These are phyloP conservation scores for Tapirus terrestris DNA, from an alignment of 2,113 vertebrate genomes.

Conservation along the genomic window DNA sequence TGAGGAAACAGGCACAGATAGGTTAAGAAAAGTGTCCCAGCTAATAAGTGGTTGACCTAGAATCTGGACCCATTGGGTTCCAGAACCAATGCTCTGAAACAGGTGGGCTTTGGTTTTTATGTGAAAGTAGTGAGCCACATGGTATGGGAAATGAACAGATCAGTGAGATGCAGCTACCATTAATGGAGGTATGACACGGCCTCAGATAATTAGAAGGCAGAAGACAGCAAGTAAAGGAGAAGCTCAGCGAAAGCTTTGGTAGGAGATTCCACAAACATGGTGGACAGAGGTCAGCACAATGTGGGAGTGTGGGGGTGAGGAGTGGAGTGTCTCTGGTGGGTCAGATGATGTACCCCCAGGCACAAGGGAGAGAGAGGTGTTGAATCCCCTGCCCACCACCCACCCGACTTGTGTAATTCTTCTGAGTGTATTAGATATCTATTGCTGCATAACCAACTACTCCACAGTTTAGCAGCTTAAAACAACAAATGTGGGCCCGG, in stretches of 20 bases:
- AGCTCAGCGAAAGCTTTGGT: neutral
- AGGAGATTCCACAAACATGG: neutral
- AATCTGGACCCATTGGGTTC: neutral
- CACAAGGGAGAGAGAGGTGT: neutral
- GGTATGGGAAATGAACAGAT: neutral
- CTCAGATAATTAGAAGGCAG: neutral
- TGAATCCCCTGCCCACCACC: neutral
- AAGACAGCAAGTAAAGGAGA: neutral
- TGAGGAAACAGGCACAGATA: neutral
- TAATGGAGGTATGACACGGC: neutral
- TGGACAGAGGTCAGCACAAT: neutral
- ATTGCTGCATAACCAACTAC: neutral
- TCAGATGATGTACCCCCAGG: neutral
- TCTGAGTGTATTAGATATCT: neutral
- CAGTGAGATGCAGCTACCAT: neutral
- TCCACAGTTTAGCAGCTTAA: neutral
- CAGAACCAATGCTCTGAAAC: neutral
- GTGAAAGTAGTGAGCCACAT: neutral
- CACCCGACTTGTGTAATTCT: neutral
- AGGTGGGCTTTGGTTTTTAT: neutral
- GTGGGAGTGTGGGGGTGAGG: neutral
- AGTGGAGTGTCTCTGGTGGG: neutral
- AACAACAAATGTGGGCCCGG: neutral
- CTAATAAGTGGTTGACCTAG: neutral
- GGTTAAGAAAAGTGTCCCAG: neutral